Base-by-base conservation (phyloP, 1,140 invertebrate species). In the Heterodera schachtii region DNA sequence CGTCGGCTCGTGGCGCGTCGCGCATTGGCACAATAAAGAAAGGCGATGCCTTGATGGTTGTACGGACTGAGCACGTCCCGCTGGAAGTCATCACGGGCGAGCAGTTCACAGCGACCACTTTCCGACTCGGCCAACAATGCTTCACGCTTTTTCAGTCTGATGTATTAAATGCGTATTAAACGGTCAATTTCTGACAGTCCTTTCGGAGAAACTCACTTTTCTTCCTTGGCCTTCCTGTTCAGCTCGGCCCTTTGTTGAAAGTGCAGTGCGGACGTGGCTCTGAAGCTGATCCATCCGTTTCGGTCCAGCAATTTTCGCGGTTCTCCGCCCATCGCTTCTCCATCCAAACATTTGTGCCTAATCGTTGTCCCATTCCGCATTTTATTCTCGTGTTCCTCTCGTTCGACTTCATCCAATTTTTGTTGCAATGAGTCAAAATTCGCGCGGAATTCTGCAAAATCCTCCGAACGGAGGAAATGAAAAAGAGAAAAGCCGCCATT, bases 21-120 rank as follows among this genome's bases (percentile, higher is more conserved):
- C 78, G 95, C 94, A 88, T 95, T 97, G 90, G 95, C 97, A 88
- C 95, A 97, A 89, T 98, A 96, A 47, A 98, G 91, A 47, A 98
- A 94, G 7, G 94, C 93, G 9, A 98, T 90, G 64, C 93, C 91
- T 91, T 98, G 96, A 91, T 98, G 96, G 90, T 94, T 94, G 71
- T 92, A 92, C 0, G 94, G 94, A 89, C 96, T 94, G 2, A 98
- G 91, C 43, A 95, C 95, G 90, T 98, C 96, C 9, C 66, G 21
- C 19, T 44, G 44, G 1, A 77, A 70, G 43, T 52, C 73, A 13
- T 41, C 77, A 21, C 19, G 11, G 11, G 57, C 5, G 3, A 64
- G 57, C 57, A 49, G 52, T 43, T 47, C 71, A 13, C 44, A 67
- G 41, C 31, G 8, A 21, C 66, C 43, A 5, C 4, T 44, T 52